Percentiles rank a stretch among this genome's conserved stretches.
phyloP scores from a whole-genome alignment of 2,888 invertebrate species.

The Polia nebulosa region DNA sequence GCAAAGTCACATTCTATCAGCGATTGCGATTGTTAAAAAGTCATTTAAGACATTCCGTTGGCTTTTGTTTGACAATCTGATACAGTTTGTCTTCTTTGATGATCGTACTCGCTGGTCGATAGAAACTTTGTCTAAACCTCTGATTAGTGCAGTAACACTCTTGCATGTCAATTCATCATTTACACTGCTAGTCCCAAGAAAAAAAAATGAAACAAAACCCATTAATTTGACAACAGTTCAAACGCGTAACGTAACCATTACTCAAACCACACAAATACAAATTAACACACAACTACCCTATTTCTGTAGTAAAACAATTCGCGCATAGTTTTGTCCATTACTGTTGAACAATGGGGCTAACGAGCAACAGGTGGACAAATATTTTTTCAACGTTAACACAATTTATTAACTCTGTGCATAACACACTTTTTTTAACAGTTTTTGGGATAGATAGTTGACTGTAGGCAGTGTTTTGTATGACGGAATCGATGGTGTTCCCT shows the following conservation, averaged over 20 bases:
- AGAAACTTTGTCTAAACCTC: too few species aligned
- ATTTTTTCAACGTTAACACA: slow-evolving; percentile 64
- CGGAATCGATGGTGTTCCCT: not conserved
- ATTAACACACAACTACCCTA: slow-evolving; percentile 23
- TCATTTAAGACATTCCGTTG: too few species aligned
- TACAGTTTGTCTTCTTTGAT: too few species aligned
- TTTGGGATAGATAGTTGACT: not conserved
- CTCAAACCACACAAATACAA: not conserved
- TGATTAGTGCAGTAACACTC: too few species aligned
- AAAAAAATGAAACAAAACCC: too few species aligned
- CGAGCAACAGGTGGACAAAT: slow-evolving; percentile 68
- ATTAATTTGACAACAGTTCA: not conserved
- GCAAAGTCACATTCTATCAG: too few species aligned
- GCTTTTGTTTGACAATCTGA: too few species aligned
- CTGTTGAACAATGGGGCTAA: slow-evolving; percentile 23
- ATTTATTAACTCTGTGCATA: slow-evolving; percentile 60
- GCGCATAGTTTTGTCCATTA: slow-evolving; percentile 32
- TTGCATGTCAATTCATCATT: too few species aligned
- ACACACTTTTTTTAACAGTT: not conserved
- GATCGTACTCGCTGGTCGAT: too few species aligned
- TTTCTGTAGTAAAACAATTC: slow-evolving; percentile 37
- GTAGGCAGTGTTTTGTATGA: not conserved
- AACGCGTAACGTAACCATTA: not conserved
- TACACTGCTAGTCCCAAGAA: too few species aligned
- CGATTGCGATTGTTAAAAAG: too few species aligned